Evolutionary conservation across 2,888 invertebrate genomes (phyloP), one percentile per base, ranked within the genome.

Genomic region (Eristalis tenax): DNA sequence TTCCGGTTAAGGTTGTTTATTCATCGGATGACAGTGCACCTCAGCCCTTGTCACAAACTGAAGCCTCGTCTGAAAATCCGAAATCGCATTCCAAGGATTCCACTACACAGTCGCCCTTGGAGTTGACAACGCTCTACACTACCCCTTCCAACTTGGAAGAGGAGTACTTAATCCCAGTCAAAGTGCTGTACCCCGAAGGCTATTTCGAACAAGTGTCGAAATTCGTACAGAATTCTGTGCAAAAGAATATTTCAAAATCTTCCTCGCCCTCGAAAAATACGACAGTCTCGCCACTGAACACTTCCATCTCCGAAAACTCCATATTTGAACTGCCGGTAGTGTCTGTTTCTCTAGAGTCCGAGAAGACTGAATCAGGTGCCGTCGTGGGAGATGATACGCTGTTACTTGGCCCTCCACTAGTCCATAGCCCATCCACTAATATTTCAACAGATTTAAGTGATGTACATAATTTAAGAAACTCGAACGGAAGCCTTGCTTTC

Each of bases 161-260:
- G 35, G 80, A 40, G 10, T 61, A 69, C 22, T 10, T 64, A 5
- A 69, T 81, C 69, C 80, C 80, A 0, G 74, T 81, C 11, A 26
- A 74, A 22, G 69, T 81, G 0, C 22, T 56, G 8, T 81, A 81
- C 18, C 80, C 80, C 3, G 63, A 69, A 0, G 56, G 56, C 11
- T 81, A 81, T 57, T 75, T 57, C 22, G 80, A 81, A 23, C 68
- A 81, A 28, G 26, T 75, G 22, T 26, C 66, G 0, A 40, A 74
- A 15, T 75, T 28, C 38, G 56, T 75, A 4, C 63, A 81, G 8
- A 38, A 26, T 18, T 4, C 18, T 5, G 11, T 10, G 5, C 43
- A 64, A 8, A 69, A 56, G 6, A 74, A 64, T 50, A 22, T 50
- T 11, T 50, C 73, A 4, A 1, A 28, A 32, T 50, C 28, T 11